Percentiles rank a stretch among this genome's conserved stretches.
Conservation (phyloP, 2,797 vertebrate genomes). For the Antrozous pallidus region DNA sequence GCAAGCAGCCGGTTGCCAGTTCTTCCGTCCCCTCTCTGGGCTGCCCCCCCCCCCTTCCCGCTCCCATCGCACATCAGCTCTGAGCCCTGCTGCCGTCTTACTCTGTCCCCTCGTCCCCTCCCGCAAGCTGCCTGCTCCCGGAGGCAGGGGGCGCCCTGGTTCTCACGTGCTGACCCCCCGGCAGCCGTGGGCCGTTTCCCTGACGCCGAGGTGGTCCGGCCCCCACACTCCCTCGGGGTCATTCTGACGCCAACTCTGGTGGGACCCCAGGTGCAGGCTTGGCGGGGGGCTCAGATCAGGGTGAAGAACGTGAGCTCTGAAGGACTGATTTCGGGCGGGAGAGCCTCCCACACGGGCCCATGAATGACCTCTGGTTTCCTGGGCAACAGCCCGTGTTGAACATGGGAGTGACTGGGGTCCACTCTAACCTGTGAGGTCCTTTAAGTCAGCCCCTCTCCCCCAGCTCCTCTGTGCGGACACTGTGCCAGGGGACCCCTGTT, state of each 20-base stretch:
- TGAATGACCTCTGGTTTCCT: not conserved
- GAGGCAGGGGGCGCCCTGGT: not conserved
- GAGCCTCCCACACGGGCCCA: too few species aligned
- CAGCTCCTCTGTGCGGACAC: not conserved
- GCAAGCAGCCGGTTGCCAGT: accelerated
- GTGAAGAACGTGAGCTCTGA: not conserved
- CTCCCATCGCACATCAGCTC: not conserved
- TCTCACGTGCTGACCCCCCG: not conserved
- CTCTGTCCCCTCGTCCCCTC: not conserved
- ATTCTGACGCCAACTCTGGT: not conserved
- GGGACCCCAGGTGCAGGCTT: not conserved
- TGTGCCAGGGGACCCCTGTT: accelerated
- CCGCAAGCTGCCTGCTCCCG: not conserved
- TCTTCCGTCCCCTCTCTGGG: accelerated
- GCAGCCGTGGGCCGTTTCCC: not conserved
- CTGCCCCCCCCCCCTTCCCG: not conserved
- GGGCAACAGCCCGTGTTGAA: not conserved
- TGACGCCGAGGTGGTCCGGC: not conserved
- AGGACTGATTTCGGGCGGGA: not conserved
- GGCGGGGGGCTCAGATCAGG: not conserved
- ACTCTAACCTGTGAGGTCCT: not conserved
- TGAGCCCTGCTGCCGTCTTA: not conserved
- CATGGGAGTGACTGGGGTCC: accelerated
- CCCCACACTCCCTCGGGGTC: not conserved
- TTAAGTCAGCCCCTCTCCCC: not conserved